Percentiles rank a stretch among this genome's conserved stretches.
phyloP scores from a whole-genome alignment of 2,113 vertebrate genomes.

The Pseudolaguvia tuberculata region DNA sequence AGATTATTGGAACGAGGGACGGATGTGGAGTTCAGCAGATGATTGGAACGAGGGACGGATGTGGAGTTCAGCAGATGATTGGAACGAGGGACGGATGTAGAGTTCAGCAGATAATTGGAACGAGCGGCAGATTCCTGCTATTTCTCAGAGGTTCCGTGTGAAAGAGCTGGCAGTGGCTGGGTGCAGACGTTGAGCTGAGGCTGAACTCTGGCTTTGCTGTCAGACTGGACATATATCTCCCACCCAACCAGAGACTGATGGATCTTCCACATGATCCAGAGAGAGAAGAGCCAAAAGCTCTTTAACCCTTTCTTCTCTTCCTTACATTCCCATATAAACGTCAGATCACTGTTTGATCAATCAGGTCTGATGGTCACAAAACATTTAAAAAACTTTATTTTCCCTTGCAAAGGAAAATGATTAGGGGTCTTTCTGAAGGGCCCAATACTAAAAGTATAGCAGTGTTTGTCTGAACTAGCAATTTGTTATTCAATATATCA shows the following conservation, averaged over 20 bases:
- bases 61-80: neutral
- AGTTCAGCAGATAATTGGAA: constrained; percentile 38
- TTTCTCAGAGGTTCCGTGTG: constrained; percentile 26
- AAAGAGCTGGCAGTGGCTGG: constrained; percentile 31
- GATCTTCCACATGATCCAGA: constrained; percentile 59
- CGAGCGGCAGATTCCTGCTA: constrained; percentile 30
- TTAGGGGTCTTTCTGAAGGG: too few species aligned
- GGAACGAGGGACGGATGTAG: constrained; percentile 15
- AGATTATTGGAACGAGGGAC: constrained; percentile 16
- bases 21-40: neutral
- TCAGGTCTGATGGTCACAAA: too few species aligned
- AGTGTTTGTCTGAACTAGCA: too few species aligned
- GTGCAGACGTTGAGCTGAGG: constrained; percentile 52
- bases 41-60: neutral
- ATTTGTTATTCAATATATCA: too few species aligned
- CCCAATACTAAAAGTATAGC: too few species aligned
- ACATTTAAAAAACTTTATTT: too few species aligned
- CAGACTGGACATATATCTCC: constrained; percentile 58
- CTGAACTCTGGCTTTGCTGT: constrained; percentile 59
- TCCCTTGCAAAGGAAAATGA: too few species aligned
- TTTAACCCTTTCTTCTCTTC: neutral
- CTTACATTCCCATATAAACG: neutral
- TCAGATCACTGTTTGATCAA: too few species aligned
- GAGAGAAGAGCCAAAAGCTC: too few species aligned
- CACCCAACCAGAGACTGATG: constrained; percentile 60